These are phyloP conservation scores for Ivindomyrus marchei DNA, from an alignment of 2,113 vertebrate species.

Conservation along the genomic window DNA sequence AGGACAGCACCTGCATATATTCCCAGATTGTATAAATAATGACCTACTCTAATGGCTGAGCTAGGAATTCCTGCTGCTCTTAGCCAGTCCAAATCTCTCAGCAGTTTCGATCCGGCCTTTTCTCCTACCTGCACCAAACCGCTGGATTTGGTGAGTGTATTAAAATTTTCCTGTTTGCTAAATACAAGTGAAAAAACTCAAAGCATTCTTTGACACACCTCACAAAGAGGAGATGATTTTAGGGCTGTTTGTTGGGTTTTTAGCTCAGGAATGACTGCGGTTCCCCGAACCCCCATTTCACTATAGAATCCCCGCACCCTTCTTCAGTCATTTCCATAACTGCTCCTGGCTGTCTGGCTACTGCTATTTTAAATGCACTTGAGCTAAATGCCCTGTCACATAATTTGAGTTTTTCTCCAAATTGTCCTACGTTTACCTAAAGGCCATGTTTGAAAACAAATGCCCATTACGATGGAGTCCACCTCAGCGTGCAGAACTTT, in stretches of 20 bases:
- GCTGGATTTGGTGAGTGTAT: neutral
- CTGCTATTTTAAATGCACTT: constrained; percentile 56
- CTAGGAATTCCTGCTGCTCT: neutral
- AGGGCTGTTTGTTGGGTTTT: constrained; percentile 14
- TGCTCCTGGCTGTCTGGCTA: constrained; percentile 66
- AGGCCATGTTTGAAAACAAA: constrained; percentile 60
- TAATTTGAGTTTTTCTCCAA: constrained; percentile 51
- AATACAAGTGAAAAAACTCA: neutral
- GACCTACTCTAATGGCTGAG: neutral
- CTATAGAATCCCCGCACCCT: constrained; percentile 21
- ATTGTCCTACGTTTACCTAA: constrained; percentile 43
- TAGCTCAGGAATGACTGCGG: constrained; percentile 25
- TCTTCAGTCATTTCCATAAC: constrained; percentile 65
- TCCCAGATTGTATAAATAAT: neutral
- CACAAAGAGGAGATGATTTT: constrained; percentile 28
- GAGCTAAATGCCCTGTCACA: constrained; percentile 68
- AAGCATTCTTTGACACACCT: neutral
- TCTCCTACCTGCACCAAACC: constrained; percentile 28
- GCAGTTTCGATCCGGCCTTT: neutral
- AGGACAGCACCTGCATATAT: constrained; percentile 4
- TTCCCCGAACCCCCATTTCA: constrained; percentile 38
- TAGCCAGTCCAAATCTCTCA: neutral
- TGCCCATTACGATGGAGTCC: constrained; percentile 66
- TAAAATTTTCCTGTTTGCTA: neutral
- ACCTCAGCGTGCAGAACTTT: constrained; percentile 53